phyloP scores from a whole-genome alignment of 1,140 invertebrate species.

The Aphaenogaster floridana region DNA sequence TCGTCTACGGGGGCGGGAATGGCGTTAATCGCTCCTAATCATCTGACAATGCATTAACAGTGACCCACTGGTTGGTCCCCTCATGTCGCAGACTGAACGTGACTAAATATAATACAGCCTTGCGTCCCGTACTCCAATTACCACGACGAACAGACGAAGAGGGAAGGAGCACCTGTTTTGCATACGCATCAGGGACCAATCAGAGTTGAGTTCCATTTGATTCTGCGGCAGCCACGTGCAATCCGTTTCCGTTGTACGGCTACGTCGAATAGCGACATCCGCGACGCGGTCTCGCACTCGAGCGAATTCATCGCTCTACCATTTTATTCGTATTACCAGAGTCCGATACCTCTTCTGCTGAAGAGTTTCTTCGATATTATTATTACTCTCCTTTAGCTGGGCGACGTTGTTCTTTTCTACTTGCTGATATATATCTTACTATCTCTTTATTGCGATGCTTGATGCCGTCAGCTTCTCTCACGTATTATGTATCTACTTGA shows the following conservation, averaged over 20 bases:
- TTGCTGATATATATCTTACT: background rate
- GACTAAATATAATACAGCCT: conserved; percentile 85
- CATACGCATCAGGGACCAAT: conserved; percentile 83
- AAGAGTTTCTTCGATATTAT: background rate
- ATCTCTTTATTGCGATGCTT: background rate
- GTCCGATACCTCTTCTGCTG: background rate
- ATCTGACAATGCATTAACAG: conserved; percentile 84
- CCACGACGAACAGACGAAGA: conserved; percentile 71
- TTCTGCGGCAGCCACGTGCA: conserved; percentile 72
- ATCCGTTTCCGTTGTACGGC: conserved; percentile 71
- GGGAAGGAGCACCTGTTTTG: conserved; percentile 82
- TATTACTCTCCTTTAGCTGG: background rate
- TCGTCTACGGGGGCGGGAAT: conserved; percentile 64
- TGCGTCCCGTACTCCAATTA: conserved; percentile 84
- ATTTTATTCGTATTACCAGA: background rate
- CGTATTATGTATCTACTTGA: conserved; percentile 58
- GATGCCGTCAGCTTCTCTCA: background rate
- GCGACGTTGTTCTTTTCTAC: background rate
- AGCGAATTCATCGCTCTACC: background rate
- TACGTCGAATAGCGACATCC: conserved; percentile 66
- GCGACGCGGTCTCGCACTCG: conserved; percentile 32
- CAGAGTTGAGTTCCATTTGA: conserved; percentile 79
- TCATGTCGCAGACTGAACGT: conserved; percentile 77
- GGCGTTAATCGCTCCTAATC: conserved; percentile 81
- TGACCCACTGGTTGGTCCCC: conserved; percentile 83